Percentiles rank a stretch among this genome's conserved stretches.
Conservation (phyloP, 2,888 invertebrate species). For the Achlya flavicornis region DNA sequence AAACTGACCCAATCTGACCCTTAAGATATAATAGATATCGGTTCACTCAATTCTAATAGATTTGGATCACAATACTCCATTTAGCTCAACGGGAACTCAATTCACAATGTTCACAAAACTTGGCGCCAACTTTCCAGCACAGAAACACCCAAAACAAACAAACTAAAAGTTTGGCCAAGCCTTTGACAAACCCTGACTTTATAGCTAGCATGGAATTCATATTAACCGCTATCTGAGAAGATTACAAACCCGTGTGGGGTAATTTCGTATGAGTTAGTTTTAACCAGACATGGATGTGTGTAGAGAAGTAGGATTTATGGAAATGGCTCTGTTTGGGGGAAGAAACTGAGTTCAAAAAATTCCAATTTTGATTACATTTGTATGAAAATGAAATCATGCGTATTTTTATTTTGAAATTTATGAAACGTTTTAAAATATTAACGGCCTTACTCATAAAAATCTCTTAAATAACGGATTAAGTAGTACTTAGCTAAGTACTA, state of each 20-base stretch:
- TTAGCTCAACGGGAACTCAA: constrained; percentile 47
- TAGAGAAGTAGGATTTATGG: constrained; percentile 29
- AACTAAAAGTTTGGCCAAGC: constrained; percentile 42
- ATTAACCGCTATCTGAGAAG: constrained; percentile 61
- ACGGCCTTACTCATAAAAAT: too few relatives aligned
- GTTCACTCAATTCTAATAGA: constrained; percentile 34
- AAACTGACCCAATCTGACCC: constrained; percentile 5
- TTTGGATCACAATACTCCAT: constrained; percentile 39
- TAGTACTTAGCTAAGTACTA: too few relatives aligned
- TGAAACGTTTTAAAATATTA: too few relatives aligned
- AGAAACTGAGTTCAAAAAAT: neutral
- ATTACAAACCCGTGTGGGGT: constrained; percentile 57
- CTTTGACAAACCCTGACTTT: constrained; percentile 56
- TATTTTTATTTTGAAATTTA: too few relatives aligned
- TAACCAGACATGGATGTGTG: constrained; percentile 39
- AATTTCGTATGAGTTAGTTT: constrained; percentile 63
- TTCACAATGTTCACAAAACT: constrained; percentile 43
- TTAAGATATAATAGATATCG: constrained; percentile 3
- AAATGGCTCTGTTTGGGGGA: constrained; percentile 28
- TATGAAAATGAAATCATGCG: neutral
- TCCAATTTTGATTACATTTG: neutral
- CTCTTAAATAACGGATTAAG: too few relatives aligned
- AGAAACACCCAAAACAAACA: constrained; percentile 48
- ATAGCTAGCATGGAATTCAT: constrained; percentile 51
- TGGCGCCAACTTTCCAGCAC: constrained; percentile 31